Base-by-base conservation (phyloP, 2,113 vertebrate species). In the Dipodomys merriami region DNA sequence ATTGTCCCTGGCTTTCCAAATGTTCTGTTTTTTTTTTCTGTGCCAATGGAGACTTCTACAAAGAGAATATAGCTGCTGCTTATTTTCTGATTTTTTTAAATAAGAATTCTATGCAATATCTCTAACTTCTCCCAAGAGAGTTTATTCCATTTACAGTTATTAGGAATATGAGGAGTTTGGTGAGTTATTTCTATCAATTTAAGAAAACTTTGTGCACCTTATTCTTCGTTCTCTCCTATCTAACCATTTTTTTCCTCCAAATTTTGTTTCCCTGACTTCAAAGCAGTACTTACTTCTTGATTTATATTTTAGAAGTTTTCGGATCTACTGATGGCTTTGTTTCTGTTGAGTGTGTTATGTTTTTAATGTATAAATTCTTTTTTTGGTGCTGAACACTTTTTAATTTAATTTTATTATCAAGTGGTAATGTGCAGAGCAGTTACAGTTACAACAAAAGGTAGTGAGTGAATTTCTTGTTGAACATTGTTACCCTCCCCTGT, bases 91-190 rank as follows among this genome's bases (percentile, higher is more conserved):
- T 71, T 44, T 81, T 88, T 88, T 67, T 80, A 57, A 46, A 44
- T 16, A 68, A 74, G 62, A 78, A 68, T 73, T 2, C 72, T 12
- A 39, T 53, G 9, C 62, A 20, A 60, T 53, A 71, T 85, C 33
- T 79, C 7, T n/a, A 65, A 35, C 57, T 27, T 80, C 77, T 60
- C 83, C 7, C 25, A 73, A 18, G 25, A 57, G 23, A 83, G 53
- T 64, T 39, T 78, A 87, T 84, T 79, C 35, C 30, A 90, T 84
- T 84, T 90, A 87, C 30, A 80, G n/a, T 74, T 49, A 65, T 60
- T 84, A 57, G 86, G 68, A 80, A 33, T 74, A 29, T 65, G 13
- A 89, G 15, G n/a, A 12, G 74, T 80, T 64, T 6, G 4, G 4
- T 57, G 53, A 10, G 83, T 69, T 71, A n/a, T 82, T 90, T 71